phyloP scores from a whole-genome alignment of 1,140 invertebrate species.

The Lethrus apterus region DNA sequence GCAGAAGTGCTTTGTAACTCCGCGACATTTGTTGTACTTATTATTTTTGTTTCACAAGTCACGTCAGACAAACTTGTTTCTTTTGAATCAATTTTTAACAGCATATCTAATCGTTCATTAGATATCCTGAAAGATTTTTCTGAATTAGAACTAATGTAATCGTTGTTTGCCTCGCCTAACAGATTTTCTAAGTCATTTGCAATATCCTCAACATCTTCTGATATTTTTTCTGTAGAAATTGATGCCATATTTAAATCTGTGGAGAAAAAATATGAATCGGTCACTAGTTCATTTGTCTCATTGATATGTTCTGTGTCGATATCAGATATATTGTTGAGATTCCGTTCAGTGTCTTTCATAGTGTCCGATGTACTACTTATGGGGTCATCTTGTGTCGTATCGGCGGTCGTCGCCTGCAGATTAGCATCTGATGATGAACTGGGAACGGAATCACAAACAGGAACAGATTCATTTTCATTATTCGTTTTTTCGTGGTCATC shows the following conservation, averaged over 20 bases:
- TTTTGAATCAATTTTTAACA: too few species aligned
- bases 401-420: not conserved
- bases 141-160: too few species aligned
- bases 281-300: conserved; percentile 23
- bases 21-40: too few species aligned
- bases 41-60: too few species aligned
- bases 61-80: too few species aligned
- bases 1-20: too few species aligned
- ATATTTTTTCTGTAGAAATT: conserved; percentile 31
- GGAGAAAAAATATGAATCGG: conserved; percentile 31
- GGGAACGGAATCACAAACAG: conserved; percentile 7
- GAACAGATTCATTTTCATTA: conserved; percentile 9
- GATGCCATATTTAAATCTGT: conserved; percentile 31
- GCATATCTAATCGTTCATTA: too few species aligned
- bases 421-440: conserved; percentile 13
- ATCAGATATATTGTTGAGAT: too few species aligned
- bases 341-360: conserved; percentile 7
- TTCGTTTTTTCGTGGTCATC: conserved; percentile 12
- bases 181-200: conserved; percentile 38
- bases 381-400: conserved; percentile 25
- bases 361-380: conserved; percentile 33
- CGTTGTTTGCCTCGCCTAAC: conserved; percentile 28
- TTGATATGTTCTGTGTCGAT: conserved; percentile 7
- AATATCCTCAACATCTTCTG: conserved; percentile 39
- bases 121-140: too few species aligned